Conservation (phyloP, 2,888 invertebrate species). For the Heterodera filipjevi region DNA sequence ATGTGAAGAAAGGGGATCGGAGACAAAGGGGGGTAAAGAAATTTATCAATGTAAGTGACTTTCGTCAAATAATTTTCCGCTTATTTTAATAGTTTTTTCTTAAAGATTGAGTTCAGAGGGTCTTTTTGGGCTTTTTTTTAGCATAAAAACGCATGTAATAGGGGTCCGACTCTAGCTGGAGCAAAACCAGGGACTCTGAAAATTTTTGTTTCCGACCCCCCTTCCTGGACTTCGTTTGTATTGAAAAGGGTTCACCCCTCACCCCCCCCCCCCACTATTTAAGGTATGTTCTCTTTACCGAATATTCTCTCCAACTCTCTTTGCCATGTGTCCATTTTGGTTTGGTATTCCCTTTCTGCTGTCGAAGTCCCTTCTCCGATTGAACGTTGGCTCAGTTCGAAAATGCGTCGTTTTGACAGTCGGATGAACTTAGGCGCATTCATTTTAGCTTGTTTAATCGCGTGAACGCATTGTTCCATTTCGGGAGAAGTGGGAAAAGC, state of each 20-base stretch:
- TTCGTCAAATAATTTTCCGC: too few species aligned
- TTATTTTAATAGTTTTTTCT: too few species aligned
- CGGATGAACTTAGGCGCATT: slow-evolving; percentile 40
- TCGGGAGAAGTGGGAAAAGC: slow-evolving; percentile 42
- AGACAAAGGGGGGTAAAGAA: too few species aligned
- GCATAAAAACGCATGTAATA: too few species aligned
- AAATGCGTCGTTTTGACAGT: slow-evolving; percentile 17
- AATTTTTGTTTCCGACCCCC: too few species aligned
- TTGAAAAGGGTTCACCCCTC: background rate
- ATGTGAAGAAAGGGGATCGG: too few species aligned
- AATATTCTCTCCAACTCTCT: slow-evolving; percentile 34
- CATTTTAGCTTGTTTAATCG: slow-evolving; percentile 39
- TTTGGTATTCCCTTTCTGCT: slow-evolving; percentile 41
- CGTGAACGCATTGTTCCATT: slow-evolving; percentile 42
- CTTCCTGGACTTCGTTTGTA: background rate
- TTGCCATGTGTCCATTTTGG: slow-evolving; percentile 36
- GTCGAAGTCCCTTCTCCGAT: slow-evolving; percentile 31
- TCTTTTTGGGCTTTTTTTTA: too few species aligned
- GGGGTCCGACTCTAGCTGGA: too few species aligned
- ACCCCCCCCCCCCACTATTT: background rate
- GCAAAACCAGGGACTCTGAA: too few species aligned
- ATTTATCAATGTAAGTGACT: too few species aligned
- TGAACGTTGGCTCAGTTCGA: slow-evolving; percentile 22
- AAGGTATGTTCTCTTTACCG: slow-evolving; percentile 22
- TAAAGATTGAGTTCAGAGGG: too few species aligned